Evolutionary conservation across 2,888 invertebrate species (phyloP), one percentile per base, ranked within the genome.

Genomic region (Eurois occulta): DNA sequence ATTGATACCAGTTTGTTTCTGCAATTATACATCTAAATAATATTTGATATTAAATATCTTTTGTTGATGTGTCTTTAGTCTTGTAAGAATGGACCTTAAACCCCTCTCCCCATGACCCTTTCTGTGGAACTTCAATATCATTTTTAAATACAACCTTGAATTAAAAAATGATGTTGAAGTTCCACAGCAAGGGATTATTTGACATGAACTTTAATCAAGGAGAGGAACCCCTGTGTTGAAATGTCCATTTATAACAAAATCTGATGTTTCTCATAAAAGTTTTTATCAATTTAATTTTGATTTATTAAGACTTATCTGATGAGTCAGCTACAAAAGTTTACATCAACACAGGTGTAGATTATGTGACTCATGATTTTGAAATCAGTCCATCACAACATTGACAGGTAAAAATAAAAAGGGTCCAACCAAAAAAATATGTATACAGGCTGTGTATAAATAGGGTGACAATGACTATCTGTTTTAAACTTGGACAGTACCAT

Each of bases 401-500:
- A 13, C 52, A 74, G 35, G 43, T 81, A 46, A 38, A 74, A 80
- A 58, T 78, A 74, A 32, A 64, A 62, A 82, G 28, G 43, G 28
- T 24, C 21, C 3, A 21, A 46, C 28, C 60, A 6, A 79, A 38
- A 77, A 64, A 66, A 66, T 1, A n/a, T n/a, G n/a, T n/a, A 41
- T 2, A 10, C 11, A 58, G 32, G 35, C 6, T 52, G 18, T 8
- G 13, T 38, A 35, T 52, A 35, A 80, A 24, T 38, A 38, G 60
- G 66, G 84, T 80, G 70, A 67, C 80, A 70, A 83, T 78, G 6
- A 35, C 38, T 41, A 21, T 35, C 66, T 11, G 65, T 38, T 78
- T 78, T 43, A 48, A 69, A 78, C 35, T 21, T 13, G 43, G 38
- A 69, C 58, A n/a, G 16, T 32, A 32, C 7, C 5, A 24, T n/a